A percentile compares a stretch with the other conserved stretches of the same genome.
Conservation (phyloP, 2,113 vertebrate genomes). For the Myodes glareolus region DNA sequence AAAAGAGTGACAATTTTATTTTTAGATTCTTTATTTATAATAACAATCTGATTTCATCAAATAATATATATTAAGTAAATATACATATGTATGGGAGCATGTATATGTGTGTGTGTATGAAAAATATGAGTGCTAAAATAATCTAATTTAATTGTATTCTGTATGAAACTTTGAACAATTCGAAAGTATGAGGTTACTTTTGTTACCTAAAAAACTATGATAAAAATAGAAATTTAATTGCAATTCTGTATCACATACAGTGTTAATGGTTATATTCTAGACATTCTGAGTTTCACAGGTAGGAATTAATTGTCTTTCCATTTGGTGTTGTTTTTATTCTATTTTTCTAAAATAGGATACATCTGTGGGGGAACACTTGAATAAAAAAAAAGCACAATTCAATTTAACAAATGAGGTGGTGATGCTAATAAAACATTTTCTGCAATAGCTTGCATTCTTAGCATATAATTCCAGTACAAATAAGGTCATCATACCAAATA, state of each 20-base stretch:
- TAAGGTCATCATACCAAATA: slow-evolving; percentile 58
- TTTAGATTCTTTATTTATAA: not conserved
- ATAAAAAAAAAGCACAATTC: slow-evolving; percentile 17
- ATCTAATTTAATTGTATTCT: not conserved
- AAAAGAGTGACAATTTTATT: not conserved
- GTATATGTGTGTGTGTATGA: not conserved
- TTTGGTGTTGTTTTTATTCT: slow-evolving; percentile 36
- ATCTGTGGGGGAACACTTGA: not conserved
- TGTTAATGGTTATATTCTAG: not conserved
- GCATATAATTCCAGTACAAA: not conserved
- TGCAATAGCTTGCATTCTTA: slow-evolving; percentile 23
- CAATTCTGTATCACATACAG: not conserved
- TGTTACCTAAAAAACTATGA: slow-evolving; percentile 4
- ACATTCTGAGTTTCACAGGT: not conserved
- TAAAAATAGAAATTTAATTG: slow-evolving; percentile 10
- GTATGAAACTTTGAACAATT: not conserved
- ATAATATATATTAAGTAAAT: not conserved
- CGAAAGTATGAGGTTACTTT: not conserved
- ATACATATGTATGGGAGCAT: not conserved
- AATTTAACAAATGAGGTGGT: slow-evolving; percentile 63
- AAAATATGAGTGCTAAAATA: not conserved
- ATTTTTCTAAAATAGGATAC: slow-evolving; percentile 45
- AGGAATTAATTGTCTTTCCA: slow-evolving; percentile 7
- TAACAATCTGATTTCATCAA: not conserved
- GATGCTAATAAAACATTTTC: slow-evolving; percentile 72